A percentile compares a stretch with the other conserved stretches of the same genome.
Conservation (phyloP, 2,888 invertebrate species). For the Ametastegia equiseti region DNA sequence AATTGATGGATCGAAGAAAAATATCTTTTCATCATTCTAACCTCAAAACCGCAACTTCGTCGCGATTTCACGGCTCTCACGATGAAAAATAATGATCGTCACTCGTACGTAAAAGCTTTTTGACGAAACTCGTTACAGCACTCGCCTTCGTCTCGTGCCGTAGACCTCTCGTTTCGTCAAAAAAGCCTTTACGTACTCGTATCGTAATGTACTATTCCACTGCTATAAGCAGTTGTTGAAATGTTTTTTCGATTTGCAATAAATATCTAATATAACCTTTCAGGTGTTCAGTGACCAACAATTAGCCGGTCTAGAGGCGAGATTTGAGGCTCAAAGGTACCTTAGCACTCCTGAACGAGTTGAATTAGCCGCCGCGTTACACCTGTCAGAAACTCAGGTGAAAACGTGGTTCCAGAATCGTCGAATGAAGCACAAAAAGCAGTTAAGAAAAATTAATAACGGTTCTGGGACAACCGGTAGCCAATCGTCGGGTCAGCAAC, state of each 20-base stretch:
- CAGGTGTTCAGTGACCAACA: slow-evolving; percentile 87
- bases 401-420: slow-evolving; percentile 99
- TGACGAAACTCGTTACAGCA: too few relatives aligned
- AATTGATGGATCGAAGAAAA: neutral
- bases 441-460: slow-evolving; percentile 84
- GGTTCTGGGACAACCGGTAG: slow-evolving; percentile 58
- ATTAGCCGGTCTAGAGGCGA: slow-evolving; percentile 91
- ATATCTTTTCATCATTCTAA: too few relatives aligned
- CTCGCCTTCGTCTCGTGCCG: too few relatives aligned
- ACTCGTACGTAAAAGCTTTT: too few relatives aligned
- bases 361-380: slow-evolving; percentile 94
- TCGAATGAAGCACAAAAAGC: slow-evolving; percentile 97
- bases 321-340: slow-evolving; percentile 96
- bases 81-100: too few relatives aligned
- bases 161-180: too few relatives aligned
- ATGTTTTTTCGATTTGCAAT: slow-evolving; percentile 5
- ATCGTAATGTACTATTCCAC: too few relatives aligned
- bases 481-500: slow-evolving; percentile 62
- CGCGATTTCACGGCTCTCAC: too few relatives aligned
- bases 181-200: too few relatives aligned
- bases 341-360: slow-evolving; percentile 97
- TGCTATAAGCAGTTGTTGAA: neutral
- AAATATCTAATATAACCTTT: slow-evolving; percentile 11
- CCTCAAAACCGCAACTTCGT: too few relatives aligned
- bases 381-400: slow-evolving; percentile 96